A percentile compares a stretch with the other conserved stretches of the same genome.
These are phyloP conservation scores for Drosophila meridiana DNA, from an alignment of 2,888 invertebrate genomes.

Conservation along the genomic window DNA sequence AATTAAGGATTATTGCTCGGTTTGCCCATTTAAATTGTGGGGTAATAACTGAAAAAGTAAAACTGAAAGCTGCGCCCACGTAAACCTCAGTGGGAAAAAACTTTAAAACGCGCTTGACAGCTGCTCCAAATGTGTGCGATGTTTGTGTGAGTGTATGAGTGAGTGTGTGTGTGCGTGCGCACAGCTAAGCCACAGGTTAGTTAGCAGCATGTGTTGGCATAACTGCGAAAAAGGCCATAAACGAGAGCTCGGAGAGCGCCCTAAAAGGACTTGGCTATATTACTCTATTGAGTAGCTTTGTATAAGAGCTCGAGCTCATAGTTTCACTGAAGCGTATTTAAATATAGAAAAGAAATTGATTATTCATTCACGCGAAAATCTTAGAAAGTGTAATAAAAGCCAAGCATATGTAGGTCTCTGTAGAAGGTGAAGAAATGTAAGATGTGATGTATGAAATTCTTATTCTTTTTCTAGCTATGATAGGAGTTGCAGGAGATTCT, in stretches of 20 bases:
- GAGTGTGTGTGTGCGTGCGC: not conserved
- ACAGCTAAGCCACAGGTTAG: conserved; percentile 25
- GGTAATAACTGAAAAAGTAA: conserved; percentile 48
- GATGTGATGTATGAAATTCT: no score
- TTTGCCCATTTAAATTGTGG: conserved; percentile 74
- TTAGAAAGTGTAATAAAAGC: not conserved
- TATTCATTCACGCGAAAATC: not conserved
- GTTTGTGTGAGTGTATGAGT: not conserved
- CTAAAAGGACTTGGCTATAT: not conserved
- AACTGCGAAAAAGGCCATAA: conserved; percentile 10
- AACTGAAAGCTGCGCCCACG: conserved; percentile 24
- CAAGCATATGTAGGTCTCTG: not conserved
- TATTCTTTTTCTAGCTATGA: not conserved
- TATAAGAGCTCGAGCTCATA: not conserved
- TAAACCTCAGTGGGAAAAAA: conserved; percentile 27
- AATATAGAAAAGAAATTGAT: not conserved
- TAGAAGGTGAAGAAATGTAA: not conserved
- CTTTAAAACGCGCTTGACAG: conserved; percentile 46
- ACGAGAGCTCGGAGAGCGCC: conserved; percentile 2
- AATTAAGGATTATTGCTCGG: conserved; percentile 78
- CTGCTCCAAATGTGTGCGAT: conserved; percentile 10
- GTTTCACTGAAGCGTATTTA: not conserved
- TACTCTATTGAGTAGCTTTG: conserved; percentile 2
- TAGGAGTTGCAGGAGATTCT: not conserved
- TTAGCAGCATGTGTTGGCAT: conserved; percentile 11